Evolutionary conservation across 92 coral and sea anemone genomes (phyloP).

Genomic region (Epizoanthus stellaris): DNA sequence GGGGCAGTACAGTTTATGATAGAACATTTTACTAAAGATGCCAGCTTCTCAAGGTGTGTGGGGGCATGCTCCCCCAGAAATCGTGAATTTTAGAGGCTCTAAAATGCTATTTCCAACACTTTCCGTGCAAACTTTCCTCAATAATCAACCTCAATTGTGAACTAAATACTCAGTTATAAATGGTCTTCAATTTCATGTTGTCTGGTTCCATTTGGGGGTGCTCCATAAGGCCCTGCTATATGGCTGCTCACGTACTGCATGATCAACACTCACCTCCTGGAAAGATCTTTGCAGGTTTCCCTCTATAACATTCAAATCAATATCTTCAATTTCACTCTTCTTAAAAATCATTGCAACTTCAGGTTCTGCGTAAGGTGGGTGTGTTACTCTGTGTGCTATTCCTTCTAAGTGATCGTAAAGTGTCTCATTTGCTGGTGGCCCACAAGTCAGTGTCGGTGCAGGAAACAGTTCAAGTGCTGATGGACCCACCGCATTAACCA

Average conservation of each 20-base stretch:
- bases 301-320: conserved; percentile 88
- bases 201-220: too few relatives aligned
- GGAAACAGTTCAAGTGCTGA: conserved; percentile 90
- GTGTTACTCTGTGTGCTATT: conserved; percentile 71
- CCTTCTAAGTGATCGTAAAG: conserved; percentile 94
- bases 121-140: too few relatives aligned
- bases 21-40: too few relatives aligned
- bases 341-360: conserved; percentile 98
- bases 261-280: conserved; percentile 77
- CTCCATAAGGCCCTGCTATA: too few relatives aligned
- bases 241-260: neutral
- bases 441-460: conserved; percentile 88
- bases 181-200: too few relatives aligned
- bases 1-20: too few relatives aligned
- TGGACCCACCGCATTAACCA: conserved; percentile 77
- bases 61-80: too few relatives aligned
- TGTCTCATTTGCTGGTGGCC: conserved; percentile 89
- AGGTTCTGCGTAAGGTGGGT: conserved; percentile 95
- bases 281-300: conserved; percentile 80
- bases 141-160: too few relatives aligned
- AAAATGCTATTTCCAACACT: too few relatives aligned
- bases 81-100: too few relatives aligned
- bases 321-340: conserved; percentile 89
- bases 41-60: too few relatives aligned
- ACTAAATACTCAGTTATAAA: too few relatives aligned